Conservation (phyloP, 2,113 vertebrate species). For the Campylomormyrus numenius region DNA sequence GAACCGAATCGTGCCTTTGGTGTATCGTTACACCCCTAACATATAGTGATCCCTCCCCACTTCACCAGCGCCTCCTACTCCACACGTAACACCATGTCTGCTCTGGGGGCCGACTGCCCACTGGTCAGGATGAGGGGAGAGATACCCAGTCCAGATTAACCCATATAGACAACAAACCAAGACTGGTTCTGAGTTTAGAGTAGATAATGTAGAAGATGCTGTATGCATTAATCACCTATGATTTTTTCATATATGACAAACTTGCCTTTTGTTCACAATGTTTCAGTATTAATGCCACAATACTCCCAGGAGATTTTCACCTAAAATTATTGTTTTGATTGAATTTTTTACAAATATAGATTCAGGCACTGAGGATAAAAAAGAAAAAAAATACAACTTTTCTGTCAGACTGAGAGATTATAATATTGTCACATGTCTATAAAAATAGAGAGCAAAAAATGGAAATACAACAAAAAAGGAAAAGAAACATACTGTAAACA, state of each 20-base stretch:
- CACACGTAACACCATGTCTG: constrained; percentile 57
- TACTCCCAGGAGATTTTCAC: background rate
- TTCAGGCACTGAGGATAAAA: background rate
- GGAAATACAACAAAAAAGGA: too few species aligned
- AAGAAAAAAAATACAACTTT: background rate
- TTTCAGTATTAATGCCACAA: background rate
- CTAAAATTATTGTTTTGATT: background rate
- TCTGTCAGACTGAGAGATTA: background rate
- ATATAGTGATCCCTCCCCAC: constrained; percentile 80
- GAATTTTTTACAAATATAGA: background rate
- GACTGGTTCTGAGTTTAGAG: too few species aligned
- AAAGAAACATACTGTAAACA: too few species aligned
- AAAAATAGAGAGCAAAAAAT: background rate
- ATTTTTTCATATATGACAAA: background rate
- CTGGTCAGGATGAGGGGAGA: constrained; percentile 77
- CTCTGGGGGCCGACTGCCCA: constrained; percentile 78
- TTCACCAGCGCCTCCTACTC: constrained; percentile 82
- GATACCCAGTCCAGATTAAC: background rate
- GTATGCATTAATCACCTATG: too few species aligned
- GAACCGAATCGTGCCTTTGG: too few species aligned
- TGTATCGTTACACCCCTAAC: too few species aligned
- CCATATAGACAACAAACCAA: too few species aligned
- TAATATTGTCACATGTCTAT: background rate
- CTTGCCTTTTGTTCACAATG: background rate
- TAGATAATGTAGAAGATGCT: too few species aligned